Evolutionary conservation across 2,888 invertebrate species (phyloP), one percentile per base, ranked within the genome.

Genomic region (Spodoptera exigua): DNA sequence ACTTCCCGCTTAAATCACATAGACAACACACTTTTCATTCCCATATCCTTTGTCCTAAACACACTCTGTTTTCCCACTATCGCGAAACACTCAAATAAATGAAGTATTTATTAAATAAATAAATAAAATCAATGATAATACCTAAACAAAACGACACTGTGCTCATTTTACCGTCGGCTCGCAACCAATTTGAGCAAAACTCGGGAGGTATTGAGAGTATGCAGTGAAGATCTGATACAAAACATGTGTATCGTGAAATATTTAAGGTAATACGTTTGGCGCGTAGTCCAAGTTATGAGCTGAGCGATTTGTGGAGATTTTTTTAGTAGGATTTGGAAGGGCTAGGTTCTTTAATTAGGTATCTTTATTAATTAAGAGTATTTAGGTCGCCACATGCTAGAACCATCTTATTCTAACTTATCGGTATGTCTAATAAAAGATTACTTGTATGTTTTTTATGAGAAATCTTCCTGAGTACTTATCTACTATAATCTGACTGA

Each of bases 171-270:
- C 47, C 35, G 39, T 46, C 48, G 48, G 17, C 56, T 34, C 59
- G 61, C 44, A 61, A 43, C 46, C 56, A 43, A 53, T 58, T 58
- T 60, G 72, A 62, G 48, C 36, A 58, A 60, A 54, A 61, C 65
- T 67, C 46, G 39, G 53, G n/a, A 45, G 34, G 60, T 64, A 67
- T 65, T 44, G 39, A 53, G 16, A 45, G 36, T 61, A 67, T 71
- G 43, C 66, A 52, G 48, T 58, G 72, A 63, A 59, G 61, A 77
- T 79, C 74, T 74, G 68, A 75, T 71, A 72, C 66, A 51, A 54
- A 76, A 76, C 78, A 76, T 78, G 77, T 75, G 81, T 71, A 61
- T 63, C 64, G 70, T 67, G 71, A 78, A 81, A 78, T 74, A 77
- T 74, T 70, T 76, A 68, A 74, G 68, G 67, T 76, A 76, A 78